Base-by-base conservation (phyloP, 2,888 invertebrate genomes). In the Eristalis tenax region DNA sequence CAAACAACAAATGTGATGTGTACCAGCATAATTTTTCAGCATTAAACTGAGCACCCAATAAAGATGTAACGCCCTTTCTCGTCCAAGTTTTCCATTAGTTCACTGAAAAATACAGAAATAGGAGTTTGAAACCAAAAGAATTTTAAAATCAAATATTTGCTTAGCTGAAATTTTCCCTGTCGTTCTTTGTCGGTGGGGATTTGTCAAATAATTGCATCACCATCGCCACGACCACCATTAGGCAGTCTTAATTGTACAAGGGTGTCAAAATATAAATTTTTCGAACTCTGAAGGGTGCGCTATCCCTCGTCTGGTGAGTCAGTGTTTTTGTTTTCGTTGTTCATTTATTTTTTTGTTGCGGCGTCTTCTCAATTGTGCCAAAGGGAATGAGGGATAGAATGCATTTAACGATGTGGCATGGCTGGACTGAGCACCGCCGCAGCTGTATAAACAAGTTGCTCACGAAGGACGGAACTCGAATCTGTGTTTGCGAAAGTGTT, bases 21-120 rank as follows among this genome's bases (percentile, higher is more conserved):
- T 90, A 91, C 91, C 91, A 91, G 91, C 91, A 91, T 91, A 91
- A 91, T 91, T 91, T 91, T 91, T 90, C 89, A 90, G 91, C 90
- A 91, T 91, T 91, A 91, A 80, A 83, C 63, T 18, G 32, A 11
- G 13, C 4, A 13, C 59, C 23, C 13, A 63, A 80, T 71, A 15
- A 80, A 79, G 79, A 38, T 22, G 40, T 84, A 40, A 65, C 38
- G 43, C 35, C 26, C 18, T 32, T 65, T 65, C 28, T 40, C 61
- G 26, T 32, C 40, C 5, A 18, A 6, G 23, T 61, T 38, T 35
- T n/a, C 23, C 2, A 22, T 64, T 59, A 63, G 1, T 22, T 10
- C 6, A 40, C 28, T 59, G 6, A 23, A 28, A 74, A 63, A 63
- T 32, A 4, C 11, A 40, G 63, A 80, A 69, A 73, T 26, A 68